phyloP scores from a whole-genome alignment of 2,797 vertebrate species.

The Carduelis carduelis region DNA sequence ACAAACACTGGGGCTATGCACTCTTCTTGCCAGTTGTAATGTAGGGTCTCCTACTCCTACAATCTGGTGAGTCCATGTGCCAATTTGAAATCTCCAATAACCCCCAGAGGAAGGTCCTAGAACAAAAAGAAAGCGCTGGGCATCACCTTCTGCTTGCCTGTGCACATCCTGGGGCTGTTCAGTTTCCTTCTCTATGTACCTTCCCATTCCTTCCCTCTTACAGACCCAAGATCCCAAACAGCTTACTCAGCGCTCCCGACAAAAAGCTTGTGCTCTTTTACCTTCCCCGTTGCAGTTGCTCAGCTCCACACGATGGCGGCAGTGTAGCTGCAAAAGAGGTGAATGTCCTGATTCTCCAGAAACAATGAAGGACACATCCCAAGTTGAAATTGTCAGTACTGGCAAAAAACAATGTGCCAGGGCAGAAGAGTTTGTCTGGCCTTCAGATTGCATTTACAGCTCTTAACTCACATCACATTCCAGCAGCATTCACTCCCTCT shows the following conservation, averaged over 20 bases:
- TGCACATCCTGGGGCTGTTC: background rate
- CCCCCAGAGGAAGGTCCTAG: background rate
- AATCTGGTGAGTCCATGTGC: background rate
- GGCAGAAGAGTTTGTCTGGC: background rate
- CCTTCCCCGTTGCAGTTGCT: accelerated
- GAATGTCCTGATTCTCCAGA: background rate
- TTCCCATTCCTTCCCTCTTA: background rate
- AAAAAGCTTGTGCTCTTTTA: background rate
- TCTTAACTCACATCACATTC: background rate
- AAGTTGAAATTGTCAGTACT: background rate
- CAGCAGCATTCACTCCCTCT: background rate
- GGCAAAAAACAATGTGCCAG: background rate
- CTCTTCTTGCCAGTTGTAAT: background rate
- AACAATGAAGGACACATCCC: background rate
- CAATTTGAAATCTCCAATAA: background rate
- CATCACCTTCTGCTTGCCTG: background rate
- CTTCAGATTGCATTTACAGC: background rate
- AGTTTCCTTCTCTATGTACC: background rate
- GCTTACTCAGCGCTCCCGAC: background rate
- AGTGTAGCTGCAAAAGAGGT: background rate
- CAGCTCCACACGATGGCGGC: background rate
- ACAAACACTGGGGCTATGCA: no score
- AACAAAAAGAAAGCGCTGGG: background rate
- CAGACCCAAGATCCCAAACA: background rate
- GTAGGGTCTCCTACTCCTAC: background rate